Base-by-base conservation (phyloP, 2,113 vertebrate species). In the Gyps fulvus region DNA sequence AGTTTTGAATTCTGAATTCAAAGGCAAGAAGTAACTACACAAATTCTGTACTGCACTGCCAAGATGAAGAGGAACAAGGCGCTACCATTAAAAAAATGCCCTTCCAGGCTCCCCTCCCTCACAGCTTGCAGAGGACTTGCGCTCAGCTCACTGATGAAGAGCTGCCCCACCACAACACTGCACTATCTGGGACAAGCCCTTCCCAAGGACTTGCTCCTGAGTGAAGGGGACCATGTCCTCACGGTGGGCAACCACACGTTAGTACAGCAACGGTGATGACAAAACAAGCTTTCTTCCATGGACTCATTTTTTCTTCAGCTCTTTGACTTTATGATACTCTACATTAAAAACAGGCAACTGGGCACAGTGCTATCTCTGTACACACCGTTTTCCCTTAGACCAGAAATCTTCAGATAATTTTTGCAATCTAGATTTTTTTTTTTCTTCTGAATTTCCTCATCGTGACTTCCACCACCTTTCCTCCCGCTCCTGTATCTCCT, bases 171-270 rank as follows among this genome's bases (percentile, higher is more conserved):
- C 73, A 45, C 62, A 34, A 57, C 32, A 25, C 5, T 38, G 43
- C 16, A 17, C 36, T 15, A 6, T 4, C 9, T 10, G 32, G 71
- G 47, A 63, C 17, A 58, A 79, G 36, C 22, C n/a, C 57, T 42
- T 82, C 38, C 29, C 57, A 38, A 83, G 70, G 31, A 45, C 25
- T 50, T 36, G 32, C n/a, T 87, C 42, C 59, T 52, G 36, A 38
- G 29, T 5, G 18, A 49, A 62, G 47, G 23, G 14, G 31, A 49
- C 34, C 59, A 77, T 20, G 47, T 25, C 49, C 32, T 38, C 55
- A 43, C 0, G 0, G 2, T 36, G 69, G 38, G 18, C 61, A 86
- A 18, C 32, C n/a, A 45, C 23, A 5, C 1, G 18, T 14, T 22
- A 45, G 52, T 6, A 58, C 25, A 87, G 59, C 38, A 66, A 45